These are phyloP conservation scores for Nyctalus aviator DNA, from an alignment of 2,797 vertebrate genomes.

Conservation along the genomic window DNA sequence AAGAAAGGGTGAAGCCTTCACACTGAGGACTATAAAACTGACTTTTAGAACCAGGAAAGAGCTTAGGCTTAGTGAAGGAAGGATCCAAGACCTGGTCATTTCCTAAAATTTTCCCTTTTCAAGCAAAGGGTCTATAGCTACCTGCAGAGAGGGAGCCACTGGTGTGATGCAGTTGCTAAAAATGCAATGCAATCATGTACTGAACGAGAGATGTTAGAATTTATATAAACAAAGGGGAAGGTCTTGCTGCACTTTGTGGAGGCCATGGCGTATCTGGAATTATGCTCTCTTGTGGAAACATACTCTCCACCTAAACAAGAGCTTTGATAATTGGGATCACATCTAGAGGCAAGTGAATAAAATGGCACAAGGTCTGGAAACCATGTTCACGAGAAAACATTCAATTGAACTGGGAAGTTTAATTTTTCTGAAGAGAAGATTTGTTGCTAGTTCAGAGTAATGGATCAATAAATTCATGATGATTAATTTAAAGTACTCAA, in stretches of 20 bases:
- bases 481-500: conserved; percentile 14
- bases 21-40: background rate
- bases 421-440: conserved; percentile 19
- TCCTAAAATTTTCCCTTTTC: background rate
- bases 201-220: background rate
- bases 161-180: background rate
- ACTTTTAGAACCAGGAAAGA: conserved; percentile 15
- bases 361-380: background rate
- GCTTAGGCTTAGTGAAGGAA: background rate
- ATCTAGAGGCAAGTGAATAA: background rate
- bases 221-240: background rate
- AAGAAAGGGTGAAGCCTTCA: background rate
- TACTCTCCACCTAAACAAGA: background rate
- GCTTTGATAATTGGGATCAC: background rate
- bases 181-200: background rate
- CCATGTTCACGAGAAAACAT: background rate
- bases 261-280: background rate
- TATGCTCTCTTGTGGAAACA: background rate
- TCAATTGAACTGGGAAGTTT: background rate
- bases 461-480: background rate
- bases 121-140: background rate
- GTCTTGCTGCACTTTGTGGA: background rate
- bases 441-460: background rate
- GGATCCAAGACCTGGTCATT: background rate
- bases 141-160: background rate